Evolutionary conservation across 1,140 invertebrate genomes (phyloP).

Genomic region (Zelostemma sp.): DNA sequence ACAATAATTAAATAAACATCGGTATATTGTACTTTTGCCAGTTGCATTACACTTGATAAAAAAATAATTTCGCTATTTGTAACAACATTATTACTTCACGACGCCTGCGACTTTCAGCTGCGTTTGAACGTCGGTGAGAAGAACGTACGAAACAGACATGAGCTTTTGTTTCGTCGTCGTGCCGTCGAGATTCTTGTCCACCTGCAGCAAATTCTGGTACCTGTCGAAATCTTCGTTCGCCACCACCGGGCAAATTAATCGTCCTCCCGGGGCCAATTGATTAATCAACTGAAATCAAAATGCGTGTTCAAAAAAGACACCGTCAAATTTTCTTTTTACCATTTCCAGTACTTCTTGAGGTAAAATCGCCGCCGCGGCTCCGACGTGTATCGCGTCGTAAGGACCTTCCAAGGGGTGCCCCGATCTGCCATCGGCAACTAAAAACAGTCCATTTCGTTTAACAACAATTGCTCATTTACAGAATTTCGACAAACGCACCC

Average conservation of each 20-base stretch:
- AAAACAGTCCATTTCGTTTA: too few species aligned
- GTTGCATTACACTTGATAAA: slow-evolving; percentile 15
- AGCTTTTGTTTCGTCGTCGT: slow-evolving; percentile 55
- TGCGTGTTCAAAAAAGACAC: slow-evolving; percentile 3
- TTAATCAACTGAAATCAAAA: slow-evolving; percentile 68
- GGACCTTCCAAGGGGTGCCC: slow-evolving; percentile 74
- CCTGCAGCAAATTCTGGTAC: slow-evolving; percentile 61
- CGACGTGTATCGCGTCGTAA: slow-evolving; percentile 82
- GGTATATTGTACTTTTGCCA: slow-evolving; percentile 36
- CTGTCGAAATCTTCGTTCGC: slow-evolving; percentile 57
- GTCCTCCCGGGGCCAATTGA: slow-evolving; percentile 76
- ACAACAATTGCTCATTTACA: too few species aligned
- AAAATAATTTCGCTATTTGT: slow-evolving; percentile 30
- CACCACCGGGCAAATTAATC: slow-evolving; percentile 78
- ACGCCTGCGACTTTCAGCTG: slow-evolving; percentile 53
- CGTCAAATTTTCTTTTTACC: not conserved
- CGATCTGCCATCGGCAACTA: slow-evolving; percentile 77
- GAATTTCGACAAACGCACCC: slow-evolving; percentile 47
- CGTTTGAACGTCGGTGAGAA: slow-evolving; percentile 59
- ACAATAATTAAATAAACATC: not conserved
- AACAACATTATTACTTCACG: slow-evolving; percentile 19
- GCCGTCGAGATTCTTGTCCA: slow-evolving; percentile 61
- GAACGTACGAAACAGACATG: slow-evolving; percentile 66
- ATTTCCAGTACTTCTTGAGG: slow-evolving; percentile 66
- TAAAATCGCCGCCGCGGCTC: slow-evolving; percentile 70